Evolutionary conservation across 2,113 vertebrate species (phyloP), one percentile per base, ranked within the genome.

Genomic region (Falcunculus frontatus): DNA sequence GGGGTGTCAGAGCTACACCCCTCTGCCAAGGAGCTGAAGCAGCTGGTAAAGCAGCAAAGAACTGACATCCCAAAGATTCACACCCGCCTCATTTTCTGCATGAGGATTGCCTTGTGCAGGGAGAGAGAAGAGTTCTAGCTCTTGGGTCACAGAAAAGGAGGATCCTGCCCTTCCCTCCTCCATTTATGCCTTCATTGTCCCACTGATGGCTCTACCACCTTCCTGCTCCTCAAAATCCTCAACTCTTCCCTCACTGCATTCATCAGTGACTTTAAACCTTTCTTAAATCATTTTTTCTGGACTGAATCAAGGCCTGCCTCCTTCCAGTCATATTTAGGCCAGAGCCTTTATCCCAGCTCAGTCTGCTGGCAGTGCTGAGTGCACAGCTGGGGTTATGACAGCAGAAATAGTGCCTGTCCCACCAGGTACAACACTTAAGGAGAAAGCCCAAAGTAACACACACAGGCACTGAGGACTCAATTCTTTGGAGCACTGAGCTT

Each of bases 11-110:
- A 55, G 37, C 57, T 84, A 39, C 49, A 44, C 3, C 13, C 30
- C 46, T 63, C 46, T 50, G 60, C 59, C 0, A 0, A 69, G 29
- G 53, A 69, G 18, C 3, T 46, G 47, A 57, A 47, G 11, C 19
- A 64, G 47, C 53, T 80, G 25, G 18, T 41, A 62, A 62, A 49
- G 20, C n/a, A 86, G 37, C n/a, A 62, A n/a, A 74, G 76, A 84
- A 53, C 41, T n/a, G 15, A 15, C 44, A 60, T 8, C 22, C 37
- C 41, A 53, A 84, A 64, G 69, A 84, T 5, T 39, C 81, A 74
- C 25, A 67, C 4, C 10, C 1, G 1, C 37, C 33, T 67, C 9
- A 15, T 70, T 25, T 57, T 47, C 68, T 50, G 55, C 39, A 70
- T 7, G 16, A 77, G 41, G 59, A 79, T 0, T 52, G 57, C 41